Conservation (phyloP, 1,140 invertebrate genomes). For the Chelonus insularis region DNA sequence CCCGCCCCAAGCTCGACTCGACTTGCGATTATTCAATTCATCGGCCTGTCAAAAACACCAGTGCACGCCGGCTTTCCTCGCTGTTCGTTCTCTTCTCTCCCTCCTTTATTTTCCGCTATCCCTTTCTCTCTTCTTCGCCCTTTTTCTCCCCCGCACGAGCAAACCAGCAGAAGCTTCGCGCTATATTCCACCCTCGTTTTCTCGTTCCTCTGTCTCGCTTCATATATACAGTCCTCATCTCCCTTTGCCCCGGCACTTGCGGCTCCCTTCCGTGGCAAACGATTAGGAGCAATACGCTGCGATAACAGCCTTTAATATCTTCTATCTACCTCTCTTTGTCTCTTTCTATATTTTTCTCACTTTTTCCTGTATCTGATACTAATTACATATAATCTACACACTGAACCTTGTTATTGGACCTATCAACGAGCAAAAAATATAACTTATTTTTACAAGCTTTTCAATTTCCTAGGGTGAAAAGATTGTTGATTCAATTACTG, state of each 20-base stretch:
- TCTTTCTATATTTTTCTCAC: too few species aligned
- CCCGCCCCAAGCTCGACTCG: constrained; percentile 44
- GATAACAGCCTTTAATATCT: constrained; percentile 20
- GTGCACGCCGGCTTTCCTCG: constrained; percentile 55
- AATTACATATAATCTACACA: too few species aligned
- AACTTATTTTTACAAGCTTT: too few species aligned
- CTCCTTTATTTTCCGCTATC: constrained; percentile 2
- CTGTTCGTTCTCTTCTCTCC: constrained; percentile 35
- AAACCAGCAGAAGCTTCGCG: not conserved
- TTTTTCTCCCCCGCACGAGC: not conserved
- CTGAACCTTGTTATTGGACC: too few species aligned
- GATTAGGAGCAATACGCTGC: constrained; percentile 15
- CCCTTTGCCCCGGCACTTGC: not conserved
- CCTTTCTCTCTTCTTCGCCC: constrained; percentile 19
- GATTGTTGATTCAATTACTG: too few species aligned
- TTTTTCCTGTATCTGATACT: too few species aligned
- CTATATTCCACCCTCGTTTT: constrained; percentile 12
- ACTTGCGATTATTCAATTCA: constrained; percentile 64
- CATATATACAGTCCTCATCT: not conserved
- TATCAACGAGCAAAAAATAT: too few species aligned
- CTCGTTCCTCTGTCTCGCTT: not conserved
- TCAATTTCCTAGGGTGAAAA: too few species aligned
- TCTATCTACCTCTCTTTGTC: not conserved
- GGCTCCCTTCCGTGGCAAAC: constrained; percentile 12
- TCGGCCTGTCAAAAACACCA: constrained; percentile 63